Conservation (phyloP, 2,113 vertebrate species). For the Brachypodius melanocephalos region DNA sequence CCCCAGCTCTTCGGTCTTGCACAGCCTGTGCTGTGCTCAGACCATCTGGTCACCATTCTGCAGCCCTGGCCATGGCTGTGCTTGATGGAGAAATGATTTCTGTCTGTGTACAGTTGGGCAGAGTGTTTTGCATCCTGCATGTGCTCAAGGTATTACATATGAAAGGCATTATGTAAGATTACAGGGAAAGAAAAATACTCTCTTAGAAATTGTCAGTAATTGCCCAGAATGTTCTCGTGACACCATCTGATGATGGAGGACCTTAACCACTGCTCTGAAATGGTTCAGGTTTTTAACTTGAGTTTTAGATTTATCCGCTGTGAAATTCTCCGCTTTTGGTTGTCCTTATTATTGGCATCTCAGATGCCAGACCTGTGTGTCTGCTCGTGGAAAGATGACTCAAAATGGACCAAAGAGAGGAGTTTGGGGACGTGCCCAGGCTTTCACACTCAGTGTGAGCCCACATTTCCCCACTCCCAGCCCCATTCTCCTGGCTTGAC, state of each 20-base stretch:
- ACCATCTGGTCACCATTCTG: conserved; percentile 68
- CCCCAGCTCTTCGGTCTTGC: background rate
- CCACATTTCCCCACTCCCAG: background rate
- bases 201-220: conserved; percentile 38
- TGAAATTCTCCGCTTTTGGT: background rate
- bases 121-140: conserved; percentile 40
- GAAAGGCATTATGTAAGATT: conserved; percentile 65
- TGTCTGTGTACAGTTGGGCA: conserved; percentile 39
- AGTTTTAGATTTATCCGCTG: background rate
- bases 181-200: conserved; percentile 55
- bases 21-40: background rate
- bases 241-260: conserved; percentile 32
- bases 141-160: conserved; percentile 46
- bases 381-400: background rate
- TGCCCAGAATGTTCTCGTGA: conserved; percentile 51
- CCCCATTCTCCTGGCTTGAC: accelerated
- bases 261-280: background rate
- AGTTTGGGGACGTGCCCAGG: background rate
- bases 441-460: accelerated
- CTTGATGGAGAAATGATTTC: conserved; percentile 50
- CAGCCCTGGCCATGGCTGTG: background rate
- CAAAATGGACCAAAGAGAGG: background rate
- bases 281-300: background rate
- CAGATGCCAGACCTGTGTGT: background rate
- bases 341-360: background rate